Evolutionary conservation across 53 echinoderm and acorn worm species (phyloP), one percentile per base, ranked within the genome.

Genomic region (Henricia sp.): DNA sequence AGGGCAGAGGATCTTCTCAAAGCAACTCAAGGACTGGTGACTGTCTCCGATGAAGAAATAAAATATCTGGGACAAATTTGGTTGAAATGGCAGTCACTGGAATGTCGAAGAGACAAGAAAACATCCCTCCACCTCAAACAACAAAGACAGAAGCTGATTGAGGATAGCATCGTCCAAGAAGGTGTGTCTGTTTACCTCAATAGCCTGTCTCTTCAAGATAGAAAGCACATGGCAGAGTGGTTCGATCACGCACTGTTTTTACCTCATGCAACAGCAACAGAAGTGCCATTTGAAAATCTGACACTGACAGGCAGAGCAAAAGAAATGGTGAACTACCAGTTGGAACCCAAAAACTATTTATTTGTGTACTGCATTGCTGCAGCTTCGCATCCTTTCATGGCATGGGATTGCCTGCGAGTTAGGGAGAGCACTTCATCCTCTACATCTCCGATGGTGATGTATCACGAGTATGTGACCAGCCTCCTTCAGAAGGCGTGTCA

Each of bases 331-430:
- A 5, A 32, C 16, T 14, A 4, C 24, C 14, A n/a, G n/a, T n/a
- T 1, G 24, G 44, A 11, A 36, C 82, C 82, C 16, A 60, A 48
- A 32, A 41, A 62, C 12, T 44, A 37, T 20, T 36, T 5, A 10
- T 44, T 77, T 13, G 67, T 67, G 27, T 87, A 87, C 50, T 39
- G 77, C 32, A 65, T 87, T 26, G 24, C 23, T 52, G 62, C 35
- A 8, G 50, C 19, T 1, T 32, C 50, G 12, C 25, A 39, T 50
- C 87, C 87, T 8, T 87, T 87, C 55, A 21, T 3, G 23, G 87
- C 23, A 2, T 87, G 87, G 87, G 87, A 87, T 37, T 67, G 52
- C 40, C 12, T 87, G 8, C 29, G 53, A 36, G 87, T 77, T 14
- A 68, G 69, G 6, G 36, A 50, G 40, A 4, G 19, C 27, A 42